Conservation (phyloP, 2,797 vertebrate genomes). For the Pangasius larnaudii region DNA sequence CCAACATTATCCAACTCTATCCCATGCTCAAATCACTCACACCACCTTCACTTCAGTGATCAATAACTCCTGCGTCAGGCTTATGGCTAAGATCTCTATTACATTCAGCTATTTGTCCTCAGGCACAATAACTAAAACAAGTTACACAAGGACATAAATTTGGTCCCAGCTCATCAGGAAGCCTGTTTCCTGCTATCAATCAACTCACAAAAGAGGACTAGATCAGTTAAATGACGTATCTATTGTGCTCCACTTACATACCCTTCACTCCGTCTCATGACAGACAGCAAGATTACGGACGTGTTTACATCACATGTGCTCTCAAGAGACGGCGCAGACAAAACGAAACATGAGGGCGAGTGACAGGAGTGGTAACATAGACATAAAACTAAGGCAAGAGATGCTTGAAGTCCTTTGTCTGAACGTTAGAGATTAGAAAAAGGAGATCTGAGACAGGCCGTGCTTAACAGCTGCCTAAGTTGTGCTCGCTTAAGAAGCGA, state of each 20-base stretch:
- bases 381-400: constrained; percentile 42
- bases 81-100: constrained; percentile 1
- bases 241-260: constrained; percentile 21
- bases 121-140: not conserved
- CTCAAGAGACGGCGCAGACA: constrained; percentile 10
- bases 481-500: constrained; percentile 35
- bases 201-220: constrained; percentile 14
- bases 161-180: not conserved
- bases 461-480: constrained; percentile 44
- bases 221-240: constrained; percentile 31
- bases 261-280: constrained; percentile 16
- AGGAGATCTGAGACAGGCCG: constrained; percentile 1
- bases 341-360: constrained; percentile 21
- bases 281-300: constrained; percentile 33
- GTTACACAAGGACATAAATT: not conserved
- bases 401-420: constrained; percentile 49
- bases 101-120: constrained; percentile 6
- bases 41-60: constrained; percentile 14
- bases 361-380: not conserved
- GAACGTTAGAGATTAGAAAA: constrained; percentile 27
- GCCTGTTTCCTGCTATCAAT: constrained; percentile 4
- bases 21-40: not conserved
- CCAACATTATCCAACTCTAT: not conserved
- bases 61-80: not conserved
- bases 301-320: constrained; percentile 24